phyloP scores from a whole-genome alignment of 2,113 vertebrate genomes.

The Pyxicephalus adspersus region DNA sequence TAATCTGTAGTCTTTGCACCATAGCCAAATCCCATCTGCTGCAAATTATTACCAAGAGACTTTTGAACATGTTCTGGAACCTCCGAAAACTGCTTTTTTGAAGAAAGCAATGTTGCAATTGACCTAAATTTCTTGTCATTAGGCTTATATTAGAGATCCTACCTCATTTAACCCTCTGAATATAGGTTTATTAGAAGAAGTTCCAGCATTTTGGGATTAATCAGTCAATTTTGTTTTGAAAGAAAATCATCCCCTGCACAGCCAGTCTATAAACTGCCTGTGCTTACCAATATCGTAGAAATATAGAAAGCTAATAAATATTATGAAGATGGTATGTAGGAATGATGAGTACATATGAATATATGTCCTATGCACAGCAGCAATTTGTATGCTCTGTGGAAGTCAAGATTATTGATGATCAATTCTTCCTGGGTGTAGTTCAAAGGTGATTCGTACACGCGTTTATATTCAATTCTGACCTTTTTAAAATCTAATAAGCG shows the following conservation, averaged over 20 bases:
- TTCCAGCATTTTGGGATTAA: constrained; percentile 57
- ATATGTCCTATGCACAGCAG: not conserved
- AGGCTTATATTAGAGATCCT: constrained; percentile 53
- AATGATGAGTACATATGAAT: not conserved
- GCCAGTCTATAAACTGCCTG: constrained; percentile 4
- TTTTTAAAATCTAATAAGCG: too few species aligned
- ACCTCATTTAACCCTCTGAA: constrained; percentile 50
- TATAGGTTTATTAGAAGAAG: constrained; percentile 56
- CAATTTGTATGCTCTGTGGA: too few species aligned
- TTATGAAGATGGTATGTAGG: constrained; percentile 39
- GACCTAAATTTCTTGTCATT: constrained; percentile 48
- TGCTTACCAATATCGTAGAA: not conserved
- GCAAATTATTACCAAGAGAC: constrained; percentile 46
- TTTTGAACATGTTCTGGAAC: constrained; percentile 56
- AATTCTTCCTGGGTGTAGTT: too few species aligned
- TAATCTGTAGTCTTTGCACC: constrained; percentile 56
- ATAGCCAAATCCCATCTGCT: constrained; percentile 55
- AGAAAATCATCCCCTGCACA: constrained; percentile 53
- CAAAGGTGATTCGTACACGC: too few species aligned
- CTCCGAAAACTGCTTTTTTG: constrained; percentile 52
- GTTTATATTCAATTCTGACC: too few species aligned
- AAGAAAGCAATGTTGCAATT: constrained; percentile 60
- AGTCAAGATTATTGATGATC: too few species aligned
- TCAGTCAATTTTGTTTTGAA: constrained; percentile 59
- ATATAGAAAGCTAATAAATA: constrained; percentile 57